Base-by-base conservation (phyloP, 2,888 invertebrate species). In the Philhelius pedissequus region DNA sequence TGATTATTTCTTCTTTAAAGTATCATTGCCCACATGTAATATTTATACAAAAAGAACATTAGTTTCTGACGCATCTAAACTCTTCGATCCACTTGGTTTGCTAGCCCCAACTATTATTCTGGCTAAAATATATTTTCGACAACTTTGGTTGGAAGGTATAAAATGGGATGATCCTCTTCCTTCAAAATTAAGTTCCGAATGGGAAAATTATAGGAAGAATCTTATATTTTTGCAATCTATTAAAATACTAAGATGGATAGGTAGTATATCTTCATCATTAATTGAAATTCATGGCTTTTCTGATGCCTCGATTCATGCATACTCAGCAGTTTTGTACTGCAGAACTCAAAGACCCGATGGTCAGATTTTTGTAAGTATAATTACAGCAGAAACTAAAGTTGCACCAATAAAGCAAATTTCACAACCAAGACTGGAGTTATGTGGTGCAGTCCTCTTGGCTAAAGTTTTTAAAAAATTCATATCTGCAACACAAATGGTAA, bases 361-460 rank as follows among this genome's bases (percentile, higher is more conserved):
- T n/a, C n/a, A n/a, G n/a, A n/a, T n/a, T n/a, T n/a, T n/a, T n/a
- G n/a, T n/a, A n/a, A n/a, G n/a, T n/a, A n/a, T n/a, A n/a, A n/a
- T n/a, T n/a, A n/a, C n/a, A n/a, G n/a, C n/a, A n/a, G n/a, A n/a
- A n/a, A n/a, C n/a, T n/a, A n/a, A n/a, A n/a, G n/a, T n/a, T n/a
- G n/a, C n/a, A n/a, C n/a, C n/a, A n/a, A n/a, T n/a, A n/a, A n/a
- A n/a, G n/a, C n/a, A n/a, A n/a, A n/a, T n/a, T n/a, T n/a, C 58
- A 7, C n/a, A 70, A 5, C 60, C 77, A 25, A 54, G 87, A 13
- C 60, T 89, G 0, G 87, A 88, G 27, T 68, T 89, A 25, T 76
- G 86, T 9, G 81, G 68, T 25, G 79, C 86, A 8, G 32, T 62
- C 6, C 8, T 74, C 4, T 25, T 73, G 13, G 18, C 64, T 9